Conservation (phyloP, 2,113 vertebrate genomes). For the Indicator indicator region DNA sequence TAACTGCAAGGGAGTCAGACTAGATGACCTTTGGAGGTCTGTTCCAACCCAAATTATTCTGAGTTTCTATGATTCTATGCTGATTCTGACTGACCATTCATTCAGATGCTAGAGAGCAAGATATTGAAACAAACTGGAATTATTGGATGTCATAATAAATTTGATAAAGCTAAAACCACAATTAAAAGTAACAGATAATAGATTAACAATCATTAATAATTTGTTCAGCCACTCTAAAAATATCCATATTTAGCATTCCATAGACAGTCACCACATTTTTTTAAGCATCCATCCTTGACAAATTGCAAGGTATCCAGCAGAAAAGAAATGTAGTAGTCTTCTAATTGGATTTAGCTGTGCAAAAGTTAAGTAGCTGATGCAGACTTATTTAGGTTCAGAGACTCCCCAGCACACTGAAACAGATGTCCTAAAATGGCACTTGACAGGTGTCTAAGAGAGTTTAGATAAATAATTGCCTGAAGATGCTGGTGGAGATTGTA, state of each 20-base stretch:
- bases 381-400: neutral
- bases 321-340: neutral
- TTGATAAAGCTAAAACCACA: neutral
- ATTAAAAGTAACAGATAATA: neutral
- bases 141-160: neutral
- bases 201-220: neutral
- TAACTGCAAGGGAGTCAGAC: too few relatives aligned
- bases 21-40: too few relatives aligned
- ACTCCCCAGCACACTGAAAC: neutral
- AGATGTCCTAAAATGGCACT: neutral
- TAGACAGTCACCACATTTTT: neutral
- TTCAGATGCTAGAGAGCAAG: neutral
- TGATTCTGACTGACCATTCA: neutral
- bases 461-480: neutral
- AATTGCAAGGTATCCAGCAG: neutral
- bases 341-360: neutral
- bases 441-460: neutral
- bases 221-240: slow-evolving; percentile 21
- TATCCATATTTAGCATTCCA: slow-evolving; percentile 31
- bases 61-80: too few relatives aligned
- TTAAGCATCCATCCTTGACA: neutral
- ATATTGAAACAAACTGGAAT: neutral
- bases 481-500: neutral
- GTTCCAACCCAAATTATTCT: too few relatives aligned
- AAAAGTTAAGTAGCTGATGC: neutral